These are phyloP conservation scores for Pissodes strobi DNA, from an alignment of 1,140 invertebrate species.

Conservation along the genomic window DNA sequence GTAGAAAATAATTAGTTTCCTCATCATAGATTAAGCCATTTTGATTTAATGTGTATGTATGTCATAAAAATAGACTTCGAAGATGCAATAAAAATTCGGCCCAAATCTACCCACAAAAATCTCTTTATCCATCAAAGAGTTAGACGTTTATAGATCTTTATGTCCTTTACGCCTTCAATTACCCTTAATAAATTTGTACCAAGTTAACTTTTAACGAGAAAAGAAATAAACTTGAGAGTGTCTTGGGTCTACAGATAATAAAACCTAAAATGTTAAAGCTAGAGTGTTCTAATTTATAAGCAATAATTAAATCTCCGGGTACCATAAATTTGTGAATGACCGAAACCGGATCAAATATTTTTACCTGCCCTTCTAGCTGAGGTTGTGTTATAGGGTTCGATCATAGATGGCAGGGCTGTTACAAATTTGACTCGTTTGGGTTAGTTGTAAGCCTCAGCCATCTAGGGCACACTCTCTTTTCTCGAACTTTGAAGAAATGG, in stretches of 20 bases:
- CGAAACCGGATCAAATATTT: slow-evolving; percentile 3
- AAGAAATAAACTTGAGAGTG: slow-evolving; percentile 3
- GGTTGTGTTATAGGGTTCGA: not conserved
- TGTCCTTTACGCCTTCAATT: slow-evolving; percentile 3
- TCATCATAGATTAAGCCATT: too few relatives aligned
- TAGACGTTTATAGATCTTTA: too few relatives aligned
- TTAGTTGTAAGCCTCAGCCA: too few relatives aligned
- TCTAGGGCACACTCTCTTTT: too few relatives aligned
- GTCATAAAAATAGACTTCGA: too few relatives aligned
- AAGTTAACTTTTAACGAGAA: slow-evolving; percentile 12
- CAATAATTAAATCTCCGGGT: slow-evolving; percentile 18
- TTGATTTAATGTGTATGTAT: too few relatives aligned
- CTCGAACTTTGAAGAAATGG: too few relatives aligned
- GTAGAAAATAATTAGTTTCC: too few relatives aligned
- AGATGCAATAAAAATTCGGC: too few relatives aligned
- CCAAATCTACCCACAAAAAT: too few relatives aligned
- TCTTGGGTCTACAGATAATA: not conserved
- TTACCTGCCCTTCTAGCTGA: slow-evolving; percentile 11
- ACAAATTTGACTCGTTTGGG: not conserved
- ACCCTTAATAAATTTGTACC: slow-evolving; percentile 11
- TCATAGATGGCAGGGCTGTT: slow-evolving; percentile 1
- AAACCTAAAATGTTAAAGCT: too few relatives aligned
- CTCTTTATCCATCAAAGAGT: too few relatives aligned
- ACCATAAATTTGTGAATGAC: slow-evolving; percentile 14
- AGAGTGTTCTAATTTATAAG: slow-evolving; percentile 21